phyloP scores from a whole-genome alignment of 2,888 invertebrate species.

The Ochlodes sylvanus region DNA sequence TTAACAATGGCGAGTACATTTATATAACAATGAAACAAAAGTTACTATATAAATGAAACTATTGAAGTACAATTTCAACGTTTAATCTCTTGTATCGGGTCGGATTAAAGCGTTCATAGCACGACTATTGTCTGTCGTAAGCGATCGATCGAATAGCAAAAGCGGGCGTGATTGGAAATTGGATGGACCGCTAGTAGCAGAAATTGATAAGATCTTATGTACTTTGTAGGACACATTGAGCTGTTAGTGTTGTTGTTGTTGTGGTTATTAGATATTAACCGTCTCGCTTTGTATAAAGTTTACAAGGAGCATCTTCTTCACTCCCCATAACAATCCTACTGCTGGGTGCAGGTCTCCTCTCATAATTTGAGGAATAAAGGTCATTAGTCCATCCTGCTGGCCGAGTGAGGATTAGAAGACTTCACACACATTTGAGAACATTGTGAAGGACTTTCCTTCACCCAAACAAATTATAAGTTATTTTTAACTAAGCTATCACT shows the following conservation, averaged over 20 bases:
- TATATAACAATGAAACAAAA: constrained; percentile 5
- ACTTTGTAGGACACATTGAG: background rate
- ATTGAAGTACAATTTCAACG: constrained; percentile 7
- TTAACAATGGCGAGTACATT: constrained; percentile 14
- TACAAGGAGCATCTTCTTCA: too few relatives aligned
- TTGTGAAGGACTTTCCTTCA: too few relatives aligned
- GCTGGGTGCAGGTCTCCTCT: too few relatives aligned
- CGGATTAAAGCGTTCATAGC: background rate
- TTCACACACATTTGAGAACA: too few relatives aligned
- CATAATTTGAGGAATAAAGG: too few relatives aligned
- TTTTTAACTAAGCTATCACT: too few relatives aligned
- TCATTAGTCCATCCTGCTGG: too few relatives aligned
- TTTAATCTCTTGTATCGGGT: constrained; percentile 6
- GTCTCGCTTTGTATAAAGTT: background rate
- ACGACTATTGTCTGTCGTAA: background rate
- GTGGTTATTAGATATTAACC: background rate
- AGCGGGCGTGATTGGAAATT: too few relatives aligned
- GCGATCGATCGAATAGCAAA: background rate
- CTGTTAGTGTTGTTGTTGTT: too few relatives aligned
- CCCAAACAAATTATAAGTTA: too few relatives aligned
- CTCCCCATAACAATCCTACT: too few relatives aligned
- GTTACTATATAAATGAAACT: constrained; percentile 2
- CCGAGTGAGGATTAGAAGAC: too few relatives aligned
- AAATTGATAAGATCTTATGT: background rate
- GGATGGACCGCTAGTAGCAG: background rate